Evolutionary conservation across 2,888 invertebrate species (phyloP).

Genomic region (Sphaerophoria rueppellii): DNA sequence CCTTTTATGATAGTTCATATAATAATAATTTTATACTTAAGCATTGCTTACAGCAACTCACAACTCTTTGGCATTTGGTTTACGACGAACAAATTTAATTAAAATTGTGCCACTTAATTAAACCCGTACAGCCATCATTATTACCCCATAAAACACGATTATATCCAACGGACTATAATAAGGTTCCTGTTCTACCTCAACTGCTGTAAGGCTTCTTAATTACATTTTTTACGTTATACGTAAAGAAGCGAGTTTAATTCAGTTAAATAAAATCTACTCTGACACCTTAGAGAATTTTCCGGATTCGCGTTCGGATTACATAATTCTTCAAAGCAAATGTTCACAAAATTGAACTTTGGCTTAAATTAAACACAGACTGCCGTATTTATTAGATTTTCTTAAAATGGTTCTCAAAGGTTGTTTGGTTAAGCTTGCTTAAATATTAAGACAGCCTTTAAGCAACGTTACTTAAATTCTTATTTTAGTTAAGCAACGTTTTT

Average conservation of each 20-base stretch:
- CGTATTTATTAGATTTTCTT: no score
- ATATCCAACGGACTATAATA: conserved; percentile 68
- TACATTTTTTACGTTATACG: conserved; percentile 55
- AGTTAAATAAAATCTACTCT: conserved; percentile 56
- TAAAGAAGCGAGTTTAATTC: conserved; percentile 30
- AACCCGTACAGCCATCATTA: conserved; percentile 68
- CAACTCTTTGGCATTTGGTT: conserved; percentile 46
- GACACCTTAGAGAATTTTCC: conserved; percentile 50
- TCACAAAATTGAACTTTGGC: no score
- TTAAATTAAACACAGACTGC: no score
- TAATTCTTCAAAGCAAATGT: no score
- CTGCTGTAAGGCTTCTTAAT: conserved; percentile 66
- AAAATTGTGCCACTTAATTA: conserved; percentile 71
- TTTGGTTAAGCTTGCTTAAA: no score
- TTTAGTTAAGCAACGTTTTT: no score
- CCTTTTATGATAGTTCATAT: neutral
- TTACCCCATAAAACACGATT: conserved; percentile 66
- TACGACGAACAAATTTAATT: conserved; percentile 63
- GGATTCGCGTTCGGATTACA: neutral
- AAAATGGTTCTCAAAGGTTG: no score
- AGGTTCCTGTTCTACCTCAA: conserved; percentile 67
- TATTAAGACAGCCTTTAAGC: no score
- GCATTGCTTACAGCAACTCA: conserved; percentile 23
- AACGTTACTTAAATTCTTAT: no score
- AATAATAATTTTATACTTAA: neutral